Base-by-base conservation (phyloP, 2,113 vertebrate species). In the Ellobius talpinus region DNA sequence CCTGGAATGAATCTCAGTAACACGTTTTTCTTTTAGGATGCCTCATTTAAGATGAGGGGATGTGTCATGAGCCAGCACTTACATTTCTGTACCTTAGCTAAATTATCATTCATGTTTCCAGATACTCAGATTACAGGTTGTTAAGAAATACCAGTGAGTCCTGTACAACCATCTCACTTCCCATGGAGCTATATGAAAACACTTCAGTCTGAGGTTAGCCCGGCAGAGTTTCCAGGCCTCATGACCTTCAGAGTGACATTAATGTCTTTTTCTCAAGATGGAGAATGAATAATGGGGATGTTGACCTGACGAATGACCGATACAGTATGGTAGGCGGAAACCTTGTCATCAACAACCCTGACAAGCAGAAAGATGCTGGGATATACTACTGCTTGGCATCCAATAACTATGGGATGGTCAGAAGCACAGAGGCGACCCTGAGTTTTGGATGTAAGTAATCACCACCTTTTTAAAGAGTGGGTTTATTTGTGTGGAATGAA, bases 391-490 rank as follows among this genome's bases (percentile, higher is more conserved):
- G 99, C 92, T 78, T 99, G 95, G 99, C 99, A 33, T 98, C 99
- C 0, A 99, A 99, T 97, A 94, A 76, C 92, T 99, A 99, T 19
- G 99, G 99, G 95, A 99, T 98, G n/a, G 93, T 99, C 91, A 97
- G 99, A 98, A 99, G 99, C 98, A 98, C 89, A 16, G 99, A 99
- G 96, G 99, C 99, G 29, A 99, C 98, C 12, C 98, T 99, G 95
- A 99, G 98, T 95, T 99, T 99, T 95, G 99, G 99, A 98, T 99
- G 99, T 99, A 99, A 99, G 99, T 98, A 16, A 0, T 31, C n/a
- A 12, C 96, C 97, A 84, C 21, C 11, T 63, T 95, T 0, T 39
- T 92, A 91, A 73, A 79, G 33, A 79, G 33, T 21, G 65, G 50
- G 73, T 88, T 61, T 21, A 0, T 63, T 90, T 3, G 0, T 0